Percentiles rank a stretch among this genome's conserved stretches.
These are phyloP conservation scores for Denticeps clupeoides DNA, from an alignment of 2,797 vertebrate species.

Conservation along the genomic window DNA sequence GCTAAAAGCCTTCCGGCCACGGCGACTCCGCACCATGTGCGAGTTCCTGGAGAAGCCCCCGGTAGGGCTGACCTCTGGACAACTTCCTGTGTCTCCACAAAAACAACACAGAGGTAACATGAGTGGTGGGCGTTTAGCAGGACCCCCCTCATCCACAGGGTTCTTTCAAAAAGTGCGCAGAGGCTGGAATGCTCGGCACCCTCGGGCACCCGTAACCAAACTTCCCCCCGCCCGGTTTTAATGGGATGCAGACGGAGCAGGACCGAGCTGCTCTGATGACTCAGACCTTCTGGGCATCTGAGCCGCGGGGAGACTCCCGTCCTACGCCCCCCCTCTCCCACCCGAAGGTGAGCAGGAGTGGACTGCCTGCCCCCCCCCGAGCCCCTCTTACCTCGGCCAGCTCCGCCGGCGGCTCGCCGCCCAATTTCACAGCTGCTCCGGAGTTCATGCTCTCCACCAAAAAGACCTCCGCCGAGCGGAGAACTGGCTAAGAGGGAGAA, in stretches of 20 bases:
- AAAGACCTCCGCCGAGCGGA: not conserved
- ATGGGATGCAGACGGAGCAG: conserved; percentile 2
- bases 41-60: too few species aligned
- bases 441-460: conserved; percentile 66
- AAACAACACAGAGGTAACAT: too few species aligned
- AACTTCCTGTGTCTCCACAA: too few species aligned
- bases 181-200: not conserved
- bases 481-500: not conserved
- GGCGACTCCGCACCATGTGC: too few species aligned
- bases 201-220: not conserved
- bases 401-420: conserved; percentile 56
- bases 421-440: conserved; percentile 60
- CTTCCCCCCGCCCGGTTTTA: conserved; percentile 4
- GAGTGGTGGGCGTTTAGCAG: too few species aligned
- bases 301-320: not conserved
- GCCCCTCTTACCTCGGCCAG: conserved; percentile 65
- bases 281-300: conserved; percentile 11
- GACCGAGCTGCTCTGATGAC: conserved; percentile 1
- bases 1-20: too few species aligned
- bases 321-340: not conserved
- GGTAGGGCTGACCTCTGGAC: too few species aligned
- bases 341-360: not conserved
- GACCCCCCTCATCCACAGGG: too few species aligned
- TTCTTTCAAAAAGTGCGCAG: too few species aligned
- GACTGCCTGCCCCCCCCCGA: not conserved